Conservation (phyloP, 1,140 invertebrate species). For the Nebria ingens region DNA sequence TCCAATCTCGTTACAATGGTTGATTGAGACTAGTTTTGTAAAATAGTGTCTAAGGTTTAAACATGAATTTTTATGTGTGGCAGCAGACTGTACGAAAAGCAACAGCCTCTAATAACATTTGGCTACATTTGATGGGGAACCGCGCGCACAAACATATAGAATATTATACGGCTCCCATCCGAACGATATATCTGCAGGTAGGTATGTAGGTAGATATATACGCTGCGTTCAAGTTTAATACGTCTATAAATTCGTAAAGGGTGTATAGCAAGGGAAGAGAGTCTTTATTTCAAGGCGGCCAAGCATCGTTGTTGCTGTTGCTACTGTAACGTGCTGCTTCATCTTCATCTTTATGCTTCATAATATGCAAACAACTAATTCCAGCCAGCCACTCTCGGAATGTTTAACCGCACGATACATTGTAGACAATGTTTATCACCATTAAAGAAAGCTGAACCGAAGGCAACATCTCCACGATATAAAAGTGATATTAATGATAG, state of each 20-base stretch:
- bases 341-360: conserved; percentile 3
- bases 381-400: background rate
- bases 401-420: conserved; percentile 8
- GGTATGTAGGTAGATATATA: too few relatives aligned
- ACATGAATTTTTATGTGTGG: background rate
- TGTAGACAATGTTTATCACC: conserved; percentile 6
- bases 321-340: background rate
- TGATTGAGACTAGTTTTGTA: too few relatives aligned
- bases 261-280: background rate
- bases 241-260: background rate
- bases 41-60: too few relatives aligned
- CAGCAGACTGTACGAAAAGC: too few relatives aligned
- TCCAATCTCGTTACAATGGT: too few relatives aligned
- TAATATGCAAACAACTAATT: background rate
- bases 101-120: background rate
- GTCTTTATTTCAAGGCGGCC: background rate
- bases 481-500: conserved; percentile 9
- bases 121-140: background rate
- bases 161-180: conserved; percentile 2
- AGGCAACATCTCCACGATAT: background rate
- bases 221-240: conserved; percentile 2
- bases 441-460: conserved; percentile 1
- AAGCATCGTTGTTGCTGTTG: background rate
- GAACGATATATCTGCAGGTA: conserved; percentile 5
- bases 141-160: background rate